Conservation (phyloP, 2,113 vertebrate species). For the Rhineura floridana region DNA sequence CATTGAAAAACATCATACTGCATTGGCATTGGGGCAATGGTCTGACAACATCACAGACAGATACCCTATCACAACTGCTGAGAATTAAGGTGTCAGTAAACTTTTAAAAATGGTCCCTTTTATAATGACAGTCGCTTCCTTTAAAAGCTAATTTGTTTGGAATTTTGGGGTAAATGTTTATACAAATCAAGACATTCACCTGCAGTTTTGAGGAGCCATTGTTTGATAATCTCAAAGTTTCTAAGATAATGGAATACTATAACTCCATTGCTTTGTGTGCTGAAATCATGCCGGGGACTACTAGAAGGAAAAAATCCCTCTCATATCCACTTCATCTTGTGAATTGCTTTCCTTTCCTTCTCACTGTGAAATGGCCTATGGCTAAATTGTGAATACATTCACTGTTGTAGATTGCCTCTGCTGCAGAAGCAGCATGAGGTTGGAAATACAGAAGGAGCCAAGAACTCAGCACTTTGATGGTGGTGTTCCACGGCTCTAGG, state of each 20-base stretch:
- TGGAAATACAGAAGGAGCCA: background rate
- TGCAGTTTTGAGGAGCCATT: conserved; percentile 4
- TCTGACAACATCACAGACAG: background rate
- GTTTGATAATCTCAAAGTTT: conserved; percentile 43
- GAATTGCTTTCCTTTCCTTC: background rate
- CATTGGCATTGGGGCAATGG: background rate
- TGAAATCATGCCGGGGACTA: background rate
- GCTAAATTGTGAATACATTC: conserved; percentile 14
- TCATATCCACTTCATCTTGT: background rate
- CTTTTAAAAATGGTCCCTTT: background rate
- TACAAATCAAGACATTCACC: conserved; percentile 43
- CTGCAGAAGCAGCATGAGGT: conserved; percentile 3
- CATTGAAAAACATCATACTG: background rate
- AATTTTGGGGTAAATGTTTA: conserved; percentile 9
- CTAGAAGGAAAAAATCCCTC: background rate
- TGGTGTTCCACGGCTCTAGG: background rate
- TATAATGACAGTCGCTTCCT: background rate
- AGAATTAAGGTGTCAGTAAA: background rate
- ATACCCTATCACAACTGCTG: background rate
- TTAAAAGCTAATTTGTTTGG: background rate
- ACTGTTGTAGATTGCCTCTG: conserved; percentile 1
- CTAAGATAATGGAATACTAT: background rate
- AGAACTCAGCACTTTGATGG: conserved; percentile 5
- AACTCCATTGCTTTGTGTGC: background rate
- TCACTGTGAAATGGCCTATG: conserved; percentile 3